These are phyloP conservation scores for Uropsilus gracilis DNA, from an alignment of 2,113 vertebrate species.

Conservation along the genomic window DNA sequence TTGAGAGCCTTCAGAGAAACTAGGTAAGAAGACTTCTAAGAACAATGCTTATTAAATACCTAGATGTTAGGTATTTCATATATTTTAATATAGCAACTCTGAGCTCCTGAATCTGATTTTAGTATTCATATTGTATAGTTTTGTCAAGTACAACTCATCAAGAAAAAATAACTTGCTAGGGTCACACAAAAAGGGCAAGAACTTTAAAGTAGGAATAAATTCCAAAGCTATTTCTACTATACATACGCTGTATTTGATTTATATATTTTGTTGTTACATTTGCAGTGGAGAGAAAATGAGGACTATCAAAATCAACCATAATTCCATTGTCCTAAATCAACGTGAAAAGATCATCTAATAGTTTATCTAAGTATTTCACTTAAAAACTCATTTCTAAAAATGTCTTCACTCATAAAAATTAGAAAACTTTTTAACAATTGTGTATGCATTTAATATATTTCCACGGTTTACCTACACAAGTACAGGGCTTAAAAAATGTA, in stretches of 20 bases:
- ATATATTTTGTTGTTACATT: not conserved
- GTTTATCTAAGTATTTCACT: not conserved
- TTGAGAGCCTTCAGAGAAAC: not conserved
- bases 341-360: not conserved
- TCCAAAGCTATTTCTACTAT: not conserved
- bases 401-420: not conserved
- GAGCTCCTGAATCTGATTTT: not conserved
- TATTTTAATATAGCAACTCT: not conserved
- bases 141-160: not conserved
- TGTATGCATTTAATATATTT: not conserved
- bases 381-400: constrained; percentile 38
- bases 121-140: not conserved
- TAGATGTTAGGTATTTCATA: not conserved
- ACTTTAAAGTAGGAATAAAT: not conserved
- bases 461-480: not conserved
- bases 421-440: not conserved
- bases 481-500: not conserved
- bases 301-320: not conserved
- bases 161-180: not conserved
- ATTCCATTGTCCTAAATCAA: not conserved
- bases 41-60: not conserved
- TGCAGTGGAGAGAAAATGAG: not conserved
- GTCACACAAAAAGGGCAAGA: not conserved
- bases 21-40: not conserved
- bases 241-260: not conserved